Base-by-base conservation (phyloP, 2,797 vertebrate species). In the Oreortyx pictus region DNA sequence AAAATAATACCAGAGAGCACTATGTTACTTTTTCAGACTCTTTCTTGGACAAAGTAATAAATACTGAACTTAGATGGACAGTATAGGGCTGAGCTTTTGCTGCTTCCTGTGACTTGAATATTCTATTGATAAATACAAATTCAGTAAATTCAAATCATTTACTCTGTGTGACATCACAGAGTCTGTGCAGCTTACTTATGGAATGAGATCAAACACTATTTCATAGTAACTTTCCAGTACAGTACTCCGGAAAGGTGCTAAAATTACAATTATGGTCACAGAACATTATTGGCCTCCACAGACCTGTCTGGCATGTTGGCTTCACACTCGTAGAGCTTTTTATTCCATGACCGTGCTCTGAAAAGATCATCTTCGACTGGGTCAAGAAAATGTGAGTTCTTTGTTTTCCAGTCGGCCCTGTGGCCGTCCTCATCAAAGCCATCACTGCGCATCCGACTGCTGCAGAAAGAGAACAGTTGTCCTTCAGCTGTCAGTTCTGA, bases 251-350 rank as follows among this genome's bases (percentile, higher is more conserved):
- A 61, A 64, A 46, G 20, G 27, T 17, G 2, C 8, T 84, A 37
- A 6, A 61, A 46, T 65, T 13, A 43, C 29, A 46, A 43, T 37
- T 85, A 66, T 15, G 39, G 86, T 7, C 74, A 31, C 56, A 64
- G 49, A 27, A 73, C 4, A 35, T 24, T 23, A 62, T 78, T 59
- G 49, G 39, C 74, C 47, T 10, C 66, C 75, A 93, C 97, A 92
- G 80, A 99, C 99, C 99, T 98, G 97, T 99, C 99, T 54, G 99
- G 98, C 97, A 99, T 98, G 57, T 97, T 98, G 93, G 98, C 98
- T 97, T 99, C 98, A 97, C 98, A 99, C 39, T 99, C 98, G 79
- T 99, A 98, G 10, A 99, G 98, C 95, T 99, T 99, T 92, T 98
- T 98, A 31, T 98, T 98, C 98, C 98, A 99, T 92, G 98, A 99